Conservation (phyloP, 2,113 vertebrate genomes). For the Saguinus imperator region DNA sequence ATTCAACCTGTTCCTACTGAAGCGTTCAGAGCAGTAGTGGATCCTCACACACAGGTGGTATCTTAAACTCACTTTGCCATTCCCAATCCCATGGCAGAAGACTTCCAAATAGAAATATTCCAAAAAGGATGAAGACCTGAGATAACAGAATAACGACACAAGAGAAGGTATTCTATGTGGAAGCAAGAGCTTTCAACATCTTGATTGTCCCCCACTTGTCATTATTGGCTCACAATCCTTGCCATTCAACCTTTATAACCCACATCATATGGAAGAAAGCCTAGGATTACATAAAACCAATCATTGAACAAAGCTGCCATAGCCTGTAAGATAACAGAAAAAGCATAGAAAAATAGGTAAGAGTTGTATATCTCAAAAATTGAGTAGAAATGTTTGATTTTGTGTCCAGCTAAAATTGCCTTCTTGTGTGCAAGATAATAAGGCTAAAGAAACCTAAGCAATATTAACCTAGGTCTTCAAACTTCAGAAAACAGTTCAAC, state of each 20-base stretch:
- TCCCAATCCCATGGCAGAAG: neutral
- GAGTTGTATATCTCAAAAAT: neutral
- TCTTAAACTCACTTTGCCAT: neutral
- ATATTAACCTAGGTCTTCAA: neutral
- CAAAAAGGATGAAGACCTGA: neutral
- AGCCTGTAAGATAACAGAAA: neutral
- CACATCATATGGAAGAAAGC: neutral
- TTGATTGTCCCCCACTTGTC: neutral
- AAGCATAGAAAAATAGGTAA: neutral
- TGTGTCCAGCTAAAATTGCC: neutral
- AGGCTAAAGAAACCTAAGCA: neutral
- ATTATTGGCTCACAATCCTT: neutral
- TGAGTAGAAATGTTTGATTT: neutral
- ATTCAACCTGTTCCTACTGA: neutral
- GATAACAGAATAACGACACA: neutral
- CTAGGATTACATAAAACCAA: neutral
- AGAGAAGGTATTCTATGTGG: neutral
- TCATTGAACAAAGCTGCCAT: neutral
- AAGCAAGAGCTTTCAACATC: neutral
- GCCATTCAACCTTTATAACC: neutral
- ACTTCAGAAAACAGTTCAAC: neutral
- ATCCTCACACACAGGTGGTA: neutral
- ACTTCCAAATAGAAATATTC: neutral
- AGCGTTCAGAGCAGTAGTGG: neutral
- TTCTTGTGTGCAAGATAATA: neutral